Base-by-base conservation (phyloP, 2,113 vertebrate species). In the Dunckerocampus dactyliophorus region DNA sequence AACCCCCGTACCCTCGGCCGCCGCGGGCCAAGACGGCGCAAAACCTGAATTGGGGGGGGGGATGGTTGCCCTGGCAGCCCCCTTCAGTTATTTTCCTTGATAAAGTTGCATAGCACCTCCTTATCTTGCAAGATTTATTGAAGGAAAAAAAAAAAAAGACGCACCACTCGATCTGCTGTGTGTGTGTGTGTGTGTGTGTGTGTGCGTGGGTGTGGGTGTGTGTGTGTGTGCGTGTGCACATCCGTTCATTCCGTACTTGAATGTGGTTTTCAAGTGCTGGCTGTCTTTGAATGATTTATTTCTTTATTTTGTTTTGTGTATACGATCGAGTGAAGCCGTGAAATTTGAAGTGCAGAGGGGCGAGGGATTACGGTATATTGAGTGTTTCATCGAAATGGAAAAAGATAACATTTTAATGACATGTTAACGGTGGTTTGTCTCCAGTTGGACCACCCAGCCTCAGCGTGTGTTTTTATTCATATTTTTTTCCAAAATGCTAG, bases 11-110 rank as follows among this genome's bases (percentile, higher is more conserved):
- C 39, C 39, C 13, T 13, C 7, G 8, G 8, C 17, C 10, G 48
- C 48, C 15, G 48, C 17, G 9, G 6, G 6, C n/a, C 48, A 50
- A 50, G 21, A 9, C 17, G 11, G 19, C 17, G 19, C 37, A 14
- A 14, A 43, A 49, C 8, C 0, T 2, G 47, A 20, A 21, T 48
- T n/a, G 9, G 2, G 17, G 6, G 2, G 17, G 17, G 9, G 2
- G 10, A 34, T 34, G 3, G 39, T 63, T 53, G 43, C 8, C 46
- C 24, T 55, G 47, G 42, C 55, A 56, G 15, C n/a, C 17, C 19
- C 58, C 53, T 67, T 24, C 67, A 47, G 46, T 63, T 51, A 21
- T 5, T 64, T 65, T 68, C 47, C 16, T 28, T 5, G 2, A 28
- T 28, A 28, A 28, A 28, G 24, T 28, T 28, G 24, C 31, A 34